Percentiles rank a stretch among this genome's conserved stretches.
Evolutionary conservation across 1,140 invertebrate genomes (phyloP).

Genomic region (Bombus pyrosoma): DNA sequence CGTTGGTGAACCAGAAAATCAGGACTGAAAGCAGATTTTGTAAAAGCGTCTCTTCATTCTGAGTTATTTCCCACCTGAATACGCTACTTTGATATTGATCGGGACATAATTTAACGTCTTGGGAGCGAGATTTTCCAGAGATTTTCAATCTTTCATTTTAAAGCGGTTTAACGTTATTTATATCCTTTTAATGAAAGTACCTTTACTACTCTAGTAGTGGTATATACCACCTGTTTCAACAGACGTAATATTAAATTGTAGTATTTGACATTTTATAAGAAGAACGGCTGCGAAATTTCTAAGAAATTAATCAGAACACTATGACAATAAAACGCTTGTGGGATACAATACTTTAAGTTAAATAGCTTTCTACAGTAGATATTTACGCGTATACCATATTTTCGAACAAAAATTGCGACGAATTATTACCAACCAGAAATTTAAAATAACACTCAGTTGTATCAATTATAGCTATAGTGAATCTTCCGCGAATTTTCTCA

Average conservation of each 20-base stretch:
- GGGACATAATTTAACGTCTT: slow-evolving; percentile 3
- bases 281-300: neutral
- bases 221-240: neutral
- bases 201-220: too few species aligned
- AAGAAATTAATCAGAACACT: neutral
- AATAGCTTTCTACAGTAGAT: neutral
- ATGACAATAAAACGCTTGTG: neutral
- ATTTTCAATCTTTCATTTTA: slow-evolving; percentile 10
- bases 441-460: neutral
- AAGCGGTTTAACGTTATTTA: slow-evolving; percentile 6
- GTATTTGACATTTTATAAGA: neutral
- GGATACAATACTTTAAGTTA: neutral
- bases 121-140: neutral
- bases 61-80: slow-evolving; percentile 14
- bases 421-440: neutral
- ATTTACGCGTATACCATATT: neutral
- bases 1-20: slow-evolving; percentile 6
- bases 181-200: neutral
- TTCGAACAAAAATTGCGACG: neutral
- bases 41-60: neutral
- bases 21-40: slow-evolving; percentile 8
- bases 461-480: neutral
- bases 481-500: neutral
- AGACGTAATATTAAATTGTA: neutral
- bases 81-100: slow-evolving; percentile 7